Conservation (phyloP, 1,140 invertebrate genomes). For the Trinorchestia longiramus region DNA sequence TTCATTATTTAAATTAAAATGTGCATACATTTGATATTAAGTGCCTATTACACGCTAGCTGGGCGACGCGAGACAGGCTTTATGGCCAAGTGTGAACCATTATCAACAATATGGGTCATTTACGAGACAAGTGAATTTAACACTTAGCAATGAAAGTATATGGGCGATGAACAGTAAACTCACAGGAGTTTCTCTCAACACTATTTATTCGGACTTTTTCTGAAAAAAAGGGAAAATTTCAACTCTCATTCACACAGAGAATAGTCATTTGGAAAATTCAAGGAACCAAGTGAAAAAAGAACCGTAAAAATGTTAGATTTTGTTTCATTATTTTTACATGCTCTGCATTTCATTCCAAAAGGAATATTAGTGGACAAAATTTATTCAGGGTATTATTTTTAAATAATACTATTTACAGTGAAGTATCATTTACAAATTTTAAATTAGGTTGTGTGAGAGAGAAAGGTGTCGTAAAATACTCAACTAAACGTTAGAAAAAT, state of each 20-base stretch:
- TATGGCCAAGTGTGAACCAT: not conserved
- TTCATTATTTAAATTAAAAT: not conserved
- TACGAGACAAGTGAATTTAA: not conserved
- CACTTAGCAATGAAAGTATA: not conserved
- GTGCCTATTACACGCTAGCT: not conserved
- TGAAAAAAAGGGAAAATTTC: not conserved
- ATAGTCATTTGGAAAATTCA: not conserved
- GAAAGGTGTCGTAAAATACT: too few relatives aligned
- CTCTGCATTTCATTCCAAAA: too few relatives aligned
- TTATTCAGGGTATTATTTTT: too few relatives aligned
- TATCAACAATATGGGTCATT: not conserved
- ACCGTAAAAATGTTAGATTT: too few relatives aligned
- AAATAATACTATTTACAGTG: too few relatives aligned
- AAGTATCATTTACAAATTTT: too few relatives aligned
- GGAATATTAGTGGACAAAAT: too few relatives aligned
- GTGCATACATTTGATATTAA: not conserved
- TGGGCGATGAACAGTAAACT: not conserved
- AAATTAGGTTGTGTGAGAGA: too few relatives aligned
- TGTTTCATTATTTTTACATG: too few relatives aligned
- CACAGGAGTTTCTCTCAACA: not conserved
- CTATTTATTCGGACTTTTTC: not conserved
- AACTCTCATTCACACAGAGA: not conserved
- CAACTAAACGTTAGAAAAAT: too few relatives aligned
- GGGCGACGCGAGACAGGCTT: not conserved
- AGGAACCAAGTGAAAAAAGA: not conserved